phyloP scores from a whole-genome alignment of 2,888 invertebrate species.

The Polyommatus iphigenia region DNA sequence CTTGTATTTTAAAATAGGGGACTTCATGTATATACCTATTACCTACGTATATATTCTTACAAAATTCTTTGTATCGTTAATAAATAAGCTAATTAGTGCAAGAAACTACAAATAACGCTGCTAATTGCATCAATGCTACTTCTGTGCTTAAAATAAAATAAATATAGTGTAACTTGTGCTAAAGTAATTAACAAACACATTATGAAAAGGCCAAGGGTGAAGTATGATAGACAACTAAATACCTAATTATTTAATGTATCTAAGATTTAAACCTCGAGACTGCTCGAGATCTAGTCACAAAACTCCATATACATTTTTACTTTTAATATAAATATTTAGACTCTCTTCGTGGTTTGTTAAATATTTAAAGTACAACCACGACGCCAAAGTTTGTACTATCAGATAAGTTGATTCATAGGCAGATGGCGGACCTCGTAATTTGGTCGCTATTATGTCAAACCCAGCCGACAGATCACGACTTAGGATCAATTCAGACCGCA shows the following conservation, averaged over 20 bases:
- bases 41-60: too few relatives aligned
- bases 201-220: constrained; percentile 6
- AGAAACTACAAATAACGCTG: neutral
- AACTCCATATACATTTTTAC: too few relatives aligned
- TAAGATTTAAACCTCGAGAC: neutral
- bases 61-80: neutral
- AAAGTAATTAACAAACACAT: neutral
- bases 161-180: neutral
- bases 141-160: neutral
- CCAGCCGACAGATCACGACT: too few relatives aligned
- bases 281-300: neutral
- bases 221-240: neutral
- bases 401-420: too few relatives aligned
- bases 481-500: too few relatives aligned
- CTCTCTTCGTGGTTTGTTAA: too few relatives aligned
- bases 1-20: neutral
- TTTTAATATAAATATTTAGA: too few relatives aligned
- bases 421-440: too few relatives aligned
- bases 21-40: too few relatives aligned
- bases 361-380: too few relatives aligned
- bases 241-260: neutral
- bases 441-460: too few relatives aligned
- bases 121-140: neutral
- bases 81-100: neutral
- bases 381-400: too few relatives aligned